Evolutionary conservation across 1,140 invertebrate genomes (phyloP).

Genomic region (Temnothorax nylanderi): DNA sequence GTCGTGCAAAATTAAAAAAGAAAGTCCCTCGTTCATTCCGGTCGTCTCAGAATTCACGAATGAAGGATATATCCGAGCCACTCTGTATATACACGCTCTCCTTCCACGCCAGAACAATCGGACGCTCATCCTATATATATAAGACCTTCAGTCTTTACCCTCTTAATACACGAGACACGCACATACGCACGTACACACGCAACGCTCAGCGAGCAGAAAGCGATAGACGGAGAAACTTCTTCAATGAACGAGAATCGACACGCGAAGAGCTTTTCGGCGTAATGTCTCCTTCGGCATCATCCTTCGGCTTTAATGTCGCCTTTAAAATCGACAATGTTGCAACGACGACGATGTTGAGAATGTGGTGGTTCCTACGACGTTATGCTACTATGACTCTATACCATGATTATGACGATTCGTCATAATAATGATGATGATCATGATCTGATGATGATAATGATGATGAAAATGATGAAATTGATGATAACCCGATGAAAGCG

Average conservation of each 20-base stretch:
- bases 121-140: background rate
- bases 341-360: conserved; percentile 64
- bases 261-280: conserved; percentile 63
- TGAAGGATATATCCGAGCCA: conserved; percentile 17
- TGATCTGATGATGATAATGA: conserved; percentile 72
- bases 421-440: conserved; percentile 69
- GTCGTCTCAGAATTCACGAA: background rate
- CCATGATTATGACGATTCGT: conserved; percentile 63
- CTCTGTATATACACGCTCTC: background rate
- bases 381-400: conserved; percentile 45
- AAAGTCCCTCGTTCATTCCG: background rate
- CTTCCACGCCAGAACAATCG: background rate
- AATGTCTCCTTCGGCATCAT: conserved; percentile 29
- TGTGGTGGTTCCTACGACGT: conserved; percentile 33
- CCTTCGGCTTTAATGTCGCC: conserved; percentile 44
- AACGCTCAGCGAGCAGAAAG: background rate
- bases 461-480: conserved; percentile 57
- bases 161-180: conserved; percentile 16
- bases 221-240: background rate
- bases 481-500: conserved; percentile 51
- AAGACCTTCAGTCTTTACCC: conserved; percentile 7
- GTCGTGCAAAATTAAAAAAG: conserved; percentile 6
- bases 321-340: conserved; percentile 60
- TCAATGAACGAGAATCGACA: conserved; percentile 58
- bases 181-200: conserved; percentile 10